Conservation (phyloP, 2,797 vertebrate species). For the Stomatorhinus walkeri region DNA sequence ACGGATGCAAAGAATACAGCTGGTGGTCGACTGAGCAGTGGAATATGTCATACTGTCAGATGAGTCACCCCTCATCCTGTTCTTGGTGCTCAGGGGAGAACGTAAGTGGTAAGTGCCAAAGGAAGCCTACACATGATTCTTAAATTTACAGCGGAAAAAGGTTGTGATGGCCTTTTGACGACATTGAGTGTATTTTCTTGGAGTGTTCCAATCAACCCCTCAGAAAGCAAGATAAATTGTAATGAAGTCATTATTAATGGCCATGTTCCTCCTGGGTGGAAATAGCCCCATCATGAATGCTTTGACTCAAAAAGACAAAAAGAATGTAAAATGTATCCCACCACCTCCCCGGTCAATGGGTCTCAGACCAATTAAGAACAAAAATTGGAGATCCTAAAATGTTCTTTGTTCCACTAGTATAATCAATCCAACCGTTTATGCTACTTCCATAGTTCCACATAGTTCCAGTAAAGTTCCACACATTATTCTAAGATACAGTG, state of each 20-base stretch:
- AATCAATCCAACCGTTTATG: neutral
- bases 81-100: neutral
- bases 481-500: neutral
- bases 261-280: neutral
- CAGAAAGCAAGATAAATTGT: neutral
- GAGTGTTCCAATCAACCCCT: neutral
- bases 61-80: neutral
- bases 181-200: neutral
- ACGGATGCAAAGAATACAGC: neutral
- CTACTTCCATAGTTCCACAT: neutral
- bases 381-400: neutral
- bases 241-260: neutral
- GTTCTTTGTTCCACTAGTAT: neutral
- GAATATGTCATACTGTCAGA: neutral
- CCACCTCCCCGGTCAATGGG: neutral
- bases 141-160: neutral
- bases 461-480: neutral
- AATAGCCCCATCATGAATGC: neutral
- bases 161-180: neutral
- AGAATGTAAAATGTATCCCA: neutral
- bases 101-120: neutral
- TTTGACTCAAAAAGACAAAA: neutral
- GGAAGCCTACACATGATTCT: neutral
- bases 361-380: neutral
- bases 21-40: neutral